phyloP scores from a whole-genome alignment of 2,888 invertebrate genomes.

The Pomacea canaliculata region DNA sequence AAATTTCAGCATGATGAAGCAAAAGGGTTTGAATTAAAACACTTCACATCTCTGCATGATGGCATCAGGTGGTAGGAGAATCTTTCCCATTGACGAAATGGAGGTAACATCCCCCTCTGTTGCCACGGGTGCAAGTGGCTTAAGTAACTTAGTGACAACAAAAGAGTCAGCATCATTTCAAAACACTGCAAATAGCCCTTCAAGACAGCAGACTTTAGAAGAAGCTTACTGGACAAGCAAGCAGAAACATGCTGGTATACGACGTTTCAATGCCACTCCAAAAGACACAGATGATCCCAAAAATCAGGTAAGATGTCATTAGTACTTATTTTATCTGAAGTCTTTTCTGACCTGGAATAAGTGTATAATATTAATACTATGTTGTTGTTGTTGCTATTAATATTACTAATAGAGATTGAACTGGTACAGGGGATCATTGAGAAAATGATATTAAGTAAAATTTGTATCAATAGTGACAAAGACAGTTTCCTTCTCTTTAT shows the following conservation, averaged over 20 bases:
- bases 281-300: conserved; percentile 28
- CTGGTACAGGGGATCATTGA: too few relatives aligned
- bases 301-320: conserved; percentile 28
- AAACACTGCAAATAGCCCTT: background rate
- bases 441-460: too few relatives aligned
- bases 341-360: too few relatives aligned
- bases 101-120: conserved; percentile 2
- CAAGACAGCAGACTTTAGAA: conserved; percentile 40
- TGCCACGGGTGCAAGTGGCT: conserved; percentile 14
- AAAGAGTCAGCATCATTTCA: conserved; percentile 7
- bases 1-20: too few relatives aligned
- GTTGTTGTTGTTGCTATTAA: background rate
- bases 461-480: too few relatives aligned
- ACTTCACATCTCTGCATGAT: conserved; percentile 15
- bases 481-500: too few relatives aligned
- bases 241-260: conserved; percentile 50
- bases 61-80: conserved; percentile 31
- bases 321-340: too few relatives aligned
- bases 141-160: conserved; percentile 19
- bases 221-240: conserved; percentile 52
- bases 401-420: background rate
- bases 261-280: conserved; percentile 34
- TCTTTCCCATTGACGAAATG: conserved; percentile 39
- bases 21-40: too few relatives aligned
- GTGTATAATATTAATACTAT: too few relatives aligned